Base-by-base conservation (phyloP, 2,888 invertebrate species). In the Ichneumoninae sp. region DNA sequence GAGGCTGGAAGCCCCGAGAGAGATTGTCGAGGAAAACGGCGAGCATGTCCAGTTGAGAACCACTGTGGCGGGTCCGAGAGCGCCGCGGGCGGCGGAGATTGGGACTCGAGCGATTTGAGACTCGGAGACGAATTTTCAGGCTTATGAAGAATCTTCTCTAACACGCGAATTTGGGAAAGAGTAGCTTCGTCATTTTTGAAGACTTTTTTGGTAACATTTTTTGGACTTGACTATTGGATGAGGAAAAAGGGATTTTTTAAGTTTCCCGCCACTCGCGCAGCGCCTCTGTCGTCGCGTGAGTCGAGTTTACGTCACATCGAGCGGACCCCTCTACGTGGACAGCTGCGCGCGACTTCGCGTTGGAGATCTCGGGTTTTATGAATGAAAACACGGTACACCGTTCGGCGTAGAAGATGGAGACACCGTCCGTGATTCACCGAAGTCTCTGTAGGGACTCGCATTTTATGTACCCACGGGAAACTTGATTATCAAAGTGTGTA, bases 381-480 rank as follows among this genome's bases (percentile, higher is more conserved):
- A 83, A 83, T 79, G 81, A 47, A 76, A 75, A 33, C 40, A 36
- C 52, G 40, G 66, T 47, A 44, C 73, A n/a, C 44, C 63, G 70
- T 36, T 68, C 30, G n/a, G 30, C 8, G 10, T n/a, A 0, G 57
- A 50, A 81, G 80, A 80, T 83, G 83, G 83, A 66, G 76, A 22
- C 76, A 83, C 80, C 22, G 40, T 52, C 19, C 54, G 71, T 19
- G 19, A 66, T 80, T 82, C 57, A 70, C 10, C 52, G 78, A 52
- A 40, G 22, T 22, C 6, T 50, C 60, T 7, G 10, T 54, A 60
- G 44, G 5, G 40, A 33, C 40, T 40, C 40, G 40, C 13, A 3
- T 33, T 40, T n/a, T 30, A 60, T 30, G 22, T 30, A 54, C 66
- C 22, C 66, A 13, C 77, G 26, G 57, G 33, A 73, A 82, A 76